Evolutionary conservation across 2,113 vertebrate genomes (phyloP), one percentile per base, ranked within the genome.

Genomic region (Sander vitreus): DNA sequence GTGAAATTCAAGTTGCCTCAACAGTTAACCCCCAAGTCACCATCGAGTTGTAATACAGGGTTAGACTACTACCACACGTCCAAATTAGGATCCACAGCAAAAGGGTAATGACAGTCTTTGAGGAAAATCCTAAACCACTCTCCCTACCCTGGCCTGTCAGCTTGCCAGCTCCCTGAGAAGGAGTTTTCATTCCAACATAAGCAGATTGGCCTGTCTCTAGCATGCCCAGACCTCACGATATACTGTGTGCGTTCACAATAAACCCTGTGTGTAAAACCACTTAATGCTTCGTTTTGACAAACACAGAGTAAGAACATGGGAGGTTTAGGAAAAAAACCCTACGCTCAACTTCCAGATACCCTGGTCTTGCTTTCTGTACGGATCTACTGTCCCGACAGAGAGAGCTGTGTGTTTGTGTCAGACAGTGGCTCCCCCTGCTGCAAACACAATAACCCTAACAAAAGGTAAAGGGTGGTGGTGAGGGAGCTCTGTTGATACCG

Each of bases 401-500:
- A n/a, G 71, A 83, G 75, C 83, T 33, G 80, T 5, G 53, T 68
- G 85, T 83, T 81, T 91, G 81, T 76, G 90, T 88, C 91, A 92
- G 83, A 55, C 88, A 91, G 92, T 91, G 76, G 93, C 94, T 93
- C 94, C 94, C 94, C 92, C 95, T 95, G 93, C 93, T 91, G 93
- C 83, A 87, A 69, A 60, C 73, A 3, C 7, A 72, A 33, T 8
- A 60, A 76, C 45, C 63, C 78, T 1, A 30, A 75, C 77, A 80
- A 80, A 47, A 59, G 70, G 48, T 33, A 65, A 47, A 68, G 68
- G 78, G 27, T 4, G 66, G 64, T 14, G 55, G 60, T 0, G 62
- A 39, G n/a, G 80, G 23, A 14, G 78, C 51, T 78, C 51, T 70
- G 62, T 77, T 84, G 74, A 86, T 76, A 85, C 86, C 73, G 54